These are phyloP conservation scores for Pantherophis guttatus DNA, from an alignment of 2,113 vertebrate genomes.

Conservation along the genomic window DNA sequence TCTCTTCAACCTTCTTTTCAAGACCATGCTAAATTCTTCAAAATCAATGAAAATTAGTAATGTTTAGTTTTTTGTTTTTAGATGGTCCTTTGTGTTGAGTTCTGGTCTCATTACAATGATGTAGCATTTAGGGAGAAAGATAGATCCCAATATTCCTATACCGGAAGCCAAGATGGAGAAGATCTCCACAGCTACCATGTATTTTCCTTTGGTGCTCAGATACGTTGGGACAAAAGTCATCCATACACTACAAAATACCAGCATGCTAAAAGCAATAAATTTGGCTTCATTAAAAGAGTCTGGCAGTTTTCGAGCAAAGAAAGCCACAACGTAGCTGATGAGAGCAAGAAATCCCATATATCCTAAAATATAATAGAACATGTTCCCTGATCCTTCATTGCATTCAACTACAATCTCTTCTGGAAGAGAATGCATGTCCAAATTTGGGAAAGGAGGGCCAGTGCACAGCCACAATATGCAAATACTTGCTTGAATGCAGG, in stretches of 20 bases:
- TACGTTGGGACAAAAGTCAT: not conserved
- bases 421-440: constrained; percentile 1
- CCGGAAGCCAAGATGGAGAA: not conserved
- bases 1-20: not conserved
- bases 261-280: constrained; percentile 6
- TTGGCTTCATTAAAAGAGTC: constrained; percentile 13
- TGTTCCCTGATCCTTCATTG: not conserved
- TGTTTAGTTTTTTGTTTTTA: not conserved
- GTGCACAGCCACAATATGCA: not conserved
- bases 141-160: not conserved
- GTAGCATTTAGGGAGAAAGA: not conserved
- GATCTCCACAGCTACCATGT: constrained; percentile 1
- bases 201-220: not conserved
- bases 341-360: constrained; percentile 5
- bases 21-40: not conserved
- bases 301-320: not conserved
- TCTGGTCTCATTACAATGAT: not conserved
- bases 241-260: not conserved
- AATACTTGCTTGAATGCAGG: not conserved
- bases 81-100: not conserved
- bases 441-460: not conserved
- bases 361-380: not conserved
- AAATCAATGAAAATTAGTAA: not conserved
- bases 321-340: not conserved
- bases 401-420: not conserved